Evolutionary conservation across 2,113 vertebrate species (phyloP).

Genomic region (Chitala chitala): DNA sequence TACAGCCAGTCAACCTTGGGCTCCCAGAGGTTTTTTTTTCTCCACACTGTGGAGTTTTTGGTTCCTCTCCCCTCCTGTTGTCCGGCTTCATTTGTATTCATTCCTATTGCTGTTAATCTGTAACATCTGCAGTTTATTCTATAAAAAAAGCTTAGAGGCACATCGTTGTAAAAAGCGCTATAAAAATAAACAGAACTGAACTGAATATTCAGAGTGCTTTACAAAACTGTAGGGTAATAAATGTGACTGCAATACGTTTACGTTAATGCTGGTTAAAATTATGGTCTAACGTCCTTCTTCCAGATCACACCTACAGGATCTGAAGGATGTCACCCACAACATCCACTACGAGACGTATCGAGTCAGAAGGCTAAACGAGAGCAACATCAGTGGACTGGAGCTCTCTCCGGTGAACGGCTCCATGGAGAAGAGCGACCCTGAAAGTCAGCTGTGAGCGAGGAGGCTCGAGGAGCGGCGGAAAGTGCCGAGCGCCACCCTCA

Average conservation of each 20-base stretch:
- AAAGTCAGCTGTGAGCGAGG: conserved; percentile 56
- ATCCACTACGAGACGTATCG: conserved; percentile 90
- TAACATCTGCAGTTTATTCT: too few relatives aligned
- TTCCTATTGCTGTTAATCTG: too few relatives aligned
- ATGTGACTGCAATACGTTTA: background rate
- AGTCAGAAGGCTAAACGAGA: conserved; percentile 73
- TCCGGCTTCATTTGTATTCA: too few relatives aligned
- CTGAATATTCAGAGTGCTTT: too few relatives aligned
- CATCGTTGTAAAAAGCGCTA: too few relatives aligned
- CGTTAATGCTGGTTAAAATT: background rate
- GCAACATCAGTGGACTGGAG: conserved; percentile 56
- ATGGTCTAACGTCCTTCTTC: background rate
- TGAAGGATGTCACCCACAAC: conserved; percentile 92
- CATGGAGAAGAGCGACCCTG: conserved; percentile 46
- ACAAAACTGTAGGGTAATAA: too few relatives aligned
- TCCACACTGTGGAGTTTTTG: too few relatives aligned
- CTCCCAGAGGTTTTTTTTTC: too few relatives aligned
- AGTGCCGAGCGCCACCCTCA: background rate
- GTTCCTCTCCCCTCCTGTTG: too few relatives aligned
- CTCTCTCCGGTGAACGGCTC: conserved; percentile 52
- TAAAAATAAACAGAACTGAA: too few relatives aligned
- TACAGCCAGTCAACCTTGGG: too few relatives aligned
- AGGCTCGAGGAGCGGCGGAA: background rate
- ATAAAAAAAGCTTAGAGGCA: too few relatives aligned
- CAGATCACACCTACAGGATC: conserved; percentile 88